Conservation (phyloP, 2,797 vertebrate genomes). For the Pipistrellus kuhlii region DNA sequence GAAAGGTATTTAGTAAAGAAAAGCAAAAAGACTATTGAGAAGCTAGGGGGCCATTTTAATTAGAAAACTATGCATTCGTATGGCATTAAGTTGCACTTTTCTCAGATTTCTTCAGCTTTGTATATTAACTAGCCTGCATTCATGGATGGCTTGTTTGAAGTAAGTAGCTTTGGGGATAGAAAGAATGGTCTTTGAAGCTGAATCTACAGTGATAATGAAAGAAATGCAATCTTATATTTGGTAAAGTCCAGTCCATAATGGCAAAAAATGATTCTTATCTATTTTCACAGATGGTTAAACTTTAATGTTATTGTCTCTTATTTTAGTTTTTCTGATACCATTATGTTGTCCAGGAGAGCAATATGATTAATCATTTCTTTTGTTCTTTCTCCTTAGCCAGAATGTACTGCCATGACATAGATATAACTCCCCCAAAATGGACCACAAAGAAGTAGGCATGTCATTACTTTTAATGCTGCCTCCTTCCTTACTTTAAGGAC, state of each 20-base stretch:
- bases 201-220: background rate
- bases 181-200: background rate
- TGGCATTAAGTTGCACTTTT: background rate
- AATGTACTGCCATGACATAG: background rate
- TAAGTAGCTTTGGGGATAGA: background rate
- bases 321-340: constrained; percentile 39
- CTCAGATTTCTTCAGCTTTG: background rate
- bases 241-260: background rate
- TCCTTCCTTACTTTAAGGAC: background rate
- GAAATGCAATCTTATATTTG: background rate
- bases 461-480: background rate
- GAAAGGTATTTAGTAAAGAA: constrained; percentile 25
- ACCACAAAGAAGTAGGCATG: background rate
- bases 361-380: constrained; percentile 19
- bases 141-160: background rate
- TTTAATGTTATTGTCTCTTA: background rate
- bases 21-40: background rate
- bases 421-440: constrained; percentile 2
- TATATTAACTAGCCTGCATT: background rate
- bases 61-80: background rate
- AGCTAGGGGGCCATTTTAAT: background rate
- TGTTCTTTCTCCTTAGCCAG: background rate
- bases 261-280: background rate
- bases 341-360: background rate
- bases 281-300: constrained; percentile 36